Percentiles rank a stretch among this genome's conserved stretches.
phyloP scores from a whole-genome alignment of 2,797 vertebrate species.

The Lindbergichthys nudifrons region DNA sequence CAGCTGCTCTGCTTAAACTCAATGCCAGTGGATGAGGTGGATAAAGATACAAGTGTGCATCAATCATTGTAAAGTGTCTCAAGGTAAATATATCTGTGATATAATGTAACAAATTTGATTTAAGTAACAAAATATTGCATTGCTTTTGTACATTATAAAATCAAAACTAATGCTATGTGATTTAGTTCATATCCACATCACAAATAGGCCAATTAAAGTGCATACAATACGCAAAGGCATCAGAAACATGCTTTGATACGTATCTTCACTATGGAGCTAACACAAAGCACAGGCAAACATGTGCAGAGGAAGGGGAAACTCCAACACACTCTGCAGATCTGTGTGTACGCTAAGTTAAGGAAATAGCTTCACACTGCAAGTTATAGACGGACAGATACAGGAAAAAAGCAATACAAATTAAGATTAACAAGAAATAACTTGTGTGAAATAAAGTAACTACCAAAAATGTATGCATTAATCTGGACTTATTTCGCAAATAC shows the following conservation, averaged over 20 bases:
- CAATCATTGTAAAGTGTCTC: slow-evolving; percentile 47
- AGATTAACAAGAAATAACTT: neutral
- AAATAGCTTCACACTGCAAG: neutral
- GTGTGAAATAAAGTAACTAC: no score
- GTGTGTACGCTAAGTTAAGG: neutral
- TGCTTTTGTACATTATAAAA: slow-evolving; percentile 3
- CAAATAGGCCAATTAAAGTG: slow-evolving; percentile 14
- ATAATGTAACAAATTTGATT: slow-evolving; percentile 3
- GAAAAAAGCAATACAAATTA: neutral
- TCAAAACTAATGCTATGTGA: neutral
- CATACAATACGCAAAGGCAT: slow-evolving; percentile 17
- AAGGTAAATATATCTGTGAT: slow-evolving; percentile 22
- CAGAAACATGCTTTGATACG: slow-evolving; percentile 6
- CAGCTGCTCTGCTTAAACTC: slow-evolving; percentile 57
- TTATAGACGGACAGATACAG: slow-evolving; percentile 16
- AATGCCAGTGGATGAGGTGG: slow-evolving; percentile 38
- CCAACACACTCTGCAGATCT: slow-evolving; percentile 18
- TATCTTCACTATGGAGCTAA: slow-evolving; percentile 21
- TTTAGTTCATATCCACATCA: slow-evolving; percentile 3
- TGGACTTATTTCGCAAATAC: neutral
- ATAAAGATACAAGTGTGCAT: slow-evolving; percentile 45
- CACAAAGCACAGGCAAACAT: slow-evolving; percentile 43
- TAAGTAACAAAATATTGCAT: slow-evolving; percentile 6
- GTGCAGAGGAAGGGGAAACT: slow-evolving; percentile 51
- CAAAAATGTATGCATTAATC: neutral